Conservation (phyloP, 2,797 vertebrate species). For the Pseudotriccus pelzelni region DNA sequence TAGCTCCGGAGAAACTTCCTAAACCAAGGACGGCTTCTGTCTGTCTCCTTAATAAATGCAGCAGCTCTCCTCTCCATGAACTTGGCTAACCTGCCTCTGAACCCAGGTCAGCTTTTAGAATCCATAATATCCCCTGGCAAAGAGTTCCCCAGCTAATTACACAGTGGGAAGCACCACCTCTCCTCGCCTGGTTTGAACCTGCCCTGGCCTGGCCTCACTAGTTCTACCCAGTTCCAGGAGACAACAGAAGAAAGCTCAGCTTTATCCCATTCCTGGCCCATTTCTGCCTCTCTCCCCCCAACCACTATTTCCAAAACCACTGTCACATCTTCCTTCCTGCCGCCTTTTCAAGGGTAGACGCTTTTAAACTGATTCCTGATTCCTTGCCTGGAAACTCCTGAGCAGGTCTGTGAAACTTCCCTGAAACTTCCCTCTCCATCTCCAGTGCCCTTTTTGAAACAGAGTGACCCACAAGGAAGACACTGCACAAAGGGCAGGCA, state of each 20-base stretch:
- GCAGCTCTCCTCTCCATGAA: background rate
- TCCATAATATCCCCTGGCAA: background rate
- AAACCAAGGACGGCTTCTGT: background rate
- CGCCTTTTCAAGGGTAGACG: background rate
- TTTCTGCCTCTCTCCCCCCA: background rate
- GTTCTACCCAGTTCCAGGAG: background rate
- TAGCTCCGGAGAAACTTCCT: background rate
- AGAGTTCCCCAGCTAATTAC: background rate
- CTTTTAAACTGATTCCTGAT: background rate
- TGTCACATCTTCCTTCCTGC: background rate
- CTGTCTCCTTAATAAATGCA: background rate
- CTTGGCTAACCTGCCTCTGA: background rate
- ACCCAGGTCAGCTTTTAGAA: background rate
- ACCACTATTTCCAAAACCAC: background rate
- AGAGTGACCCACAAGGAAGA: background rate
- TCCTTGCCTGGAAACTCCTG: background rate
- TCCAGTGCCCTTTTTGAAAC: background rate
- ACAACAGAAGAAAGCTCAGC: background rate
- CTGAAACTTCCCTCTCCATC: background rate
- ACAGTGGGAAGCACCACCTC: background rate
- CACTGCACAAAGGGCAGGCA: background rate
- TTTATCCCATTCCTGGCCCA: background rate
- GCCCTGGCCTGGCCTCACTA: background rate
- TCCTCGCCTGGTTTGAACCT: background rate
- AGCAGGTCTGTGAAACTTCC: background rate